Conservation (phyloP, 2,797 vertebrate genomes). For the Paramormyrops hopkinsi region DNA sequence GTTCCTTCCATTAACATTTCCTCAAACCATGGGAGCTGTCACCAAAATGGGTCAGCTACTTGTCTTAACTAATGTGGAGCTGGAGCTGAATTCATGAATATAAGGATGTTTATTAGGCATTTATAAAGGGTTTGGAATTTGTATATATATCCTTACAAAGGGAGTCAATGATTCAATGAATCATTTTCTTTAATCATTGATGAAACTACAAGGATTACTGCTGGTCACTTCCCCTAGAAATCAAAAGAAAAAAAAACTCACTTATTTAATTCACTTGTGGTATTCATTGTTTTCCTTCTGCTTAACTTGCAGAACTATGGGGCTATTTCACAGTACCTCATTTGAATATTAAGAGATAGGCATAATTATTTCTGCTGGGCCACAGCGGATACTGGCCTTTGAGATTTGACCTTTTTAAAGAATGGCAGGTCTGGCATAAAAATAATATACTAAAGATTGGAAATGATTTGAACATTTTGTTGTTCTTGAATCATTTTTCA, state of each 20-base stretch:
- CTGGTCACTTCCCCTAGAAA: background rate
- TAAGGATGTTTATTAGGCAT: background rate
- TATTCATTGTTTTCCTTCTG: background rate
- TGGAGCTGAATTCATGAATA: constrained; percentile 4
- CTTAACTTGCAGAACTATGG: background rate
- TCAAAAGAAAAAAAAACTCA: background rate
- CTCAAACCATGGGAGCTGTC: background rate
- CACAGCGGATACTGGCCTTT: background rate
- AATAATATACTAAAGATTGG: constrained; percentile 2
- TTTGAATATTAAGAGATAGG: constrained; percentile 15
- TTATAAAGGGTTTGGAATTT: background rate
- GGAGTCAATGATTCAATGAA: background rate
- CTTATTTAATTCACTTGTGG: background rate
- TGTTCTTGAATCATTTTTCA: background rate
- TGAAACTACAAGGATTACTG: background rate
- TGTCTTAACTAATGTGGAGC: background rate
- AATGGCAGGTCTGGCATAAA: background rate
- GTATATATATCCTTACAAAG: background rate
- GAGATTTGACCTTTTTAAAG: constrained; percentile 12
- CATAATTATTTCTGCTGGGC: background rate
- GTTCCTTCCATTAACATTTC: background rate
- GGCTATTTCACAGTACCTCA: background rate
- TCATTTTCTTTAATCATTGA: background rate
- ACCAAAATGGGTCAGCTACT: background rate
- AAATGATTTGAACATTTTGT: background rate